Evolutionary conservation across 2,888 invertebrate genomes (phyloP).

Genomic region (Ennomos fuscantarius): DNA sequence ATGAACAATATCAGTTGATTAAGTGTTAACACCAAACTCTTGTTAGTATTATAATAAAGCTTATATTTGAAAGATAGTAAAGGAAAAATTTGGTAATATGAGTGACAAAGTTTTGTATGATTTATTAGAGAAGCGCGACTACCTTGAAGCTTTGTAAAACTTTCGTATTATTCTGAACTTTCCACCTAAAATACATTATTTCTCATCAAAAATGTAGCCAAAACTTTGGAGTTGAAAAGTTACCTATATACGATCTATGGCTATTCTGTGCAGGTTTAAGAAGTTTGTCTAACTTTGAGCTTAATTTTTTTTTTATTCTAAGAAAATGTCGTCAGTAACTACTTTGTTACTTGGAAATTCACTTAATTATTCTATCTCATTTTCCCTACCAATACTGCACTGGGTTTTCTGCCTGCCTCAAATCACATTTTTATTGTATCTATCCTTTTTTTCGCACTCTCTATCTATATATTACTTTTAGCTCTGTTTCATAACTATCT

Average conservation of each 20-base stretch:
- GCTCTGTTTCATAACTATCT: no score
- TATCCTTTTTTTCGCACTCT: no score
- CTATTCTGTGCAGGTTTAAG: slow-evolving; percentile 1
- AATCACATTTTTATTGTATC: no score
- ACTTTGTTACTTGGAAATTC: no score
- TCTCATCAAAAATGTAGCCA: slow-evolving; percentile 22
- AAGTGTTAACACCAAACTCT: background rate
- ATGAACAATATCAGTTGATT: slow-evolving; percentile 1
- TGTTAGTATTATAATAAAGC: slow-evolving; percentile 5
- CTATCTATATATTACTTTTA: no score
- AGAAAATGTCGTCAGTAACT: no score
- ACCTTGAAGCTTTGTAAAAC: slow-evolving; percentile 22
- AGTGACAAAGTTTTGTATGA: slow-evolving; percentile 25
- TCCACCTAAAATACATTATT: slow-evolving; percentile 10
- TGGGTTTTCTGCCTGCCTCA: no score
- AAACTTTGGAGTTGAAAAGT: slow-evolving; percentile 17
- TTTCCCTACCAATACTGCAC: no score
- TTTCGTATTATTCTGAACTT: slow-evolving; percentile 13
- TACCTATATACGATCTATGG: slow-evolving; percentile 2
- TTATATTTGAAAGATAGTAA: slow-evolving; percentile 12
- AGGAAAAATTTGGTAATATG: background rate
- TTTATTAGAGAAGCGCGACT: slow-evolving; percentile 27
- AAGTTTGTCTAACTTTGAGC: background rate
- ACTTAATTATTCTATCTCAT: no score
- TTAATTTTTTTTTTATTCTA: no score